Conservation (phyloP, 1,140 invertebrate genomes). For the Macrobrachium nipponense region DNA sequence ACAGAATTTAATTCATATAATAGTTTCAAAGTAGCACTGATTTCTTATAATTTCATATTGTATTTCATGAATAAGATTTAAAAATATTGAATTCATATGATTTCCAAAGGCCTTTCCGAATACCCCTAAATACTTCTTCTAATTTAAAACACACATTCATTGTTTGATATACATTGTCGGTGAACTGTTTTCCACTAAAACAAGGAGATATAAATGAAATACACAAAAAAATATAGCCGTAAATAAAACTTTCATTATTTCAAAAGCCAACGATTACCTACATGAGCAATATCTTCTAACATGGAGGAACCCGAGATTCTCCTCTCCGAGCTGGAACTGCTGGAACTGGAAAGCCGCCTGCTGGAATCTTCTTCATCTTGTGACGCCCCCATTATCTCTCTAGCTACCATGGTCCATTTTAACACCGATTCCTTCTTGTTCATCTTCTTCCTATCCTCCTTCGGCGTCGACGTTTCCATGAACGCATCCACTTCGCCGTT, state of each 20-base stretch:
- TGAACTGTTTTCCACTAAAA: not conserved
- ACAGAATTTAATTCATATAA: not conserved
- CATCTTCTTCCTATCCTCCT: not conserved
- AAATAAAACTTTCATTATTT: not conserved
- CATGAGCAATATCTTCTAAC: constrained; percentile 47
- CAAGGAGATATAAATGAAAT: not conserved
- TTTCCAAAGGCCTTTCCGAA: too few species aligned
- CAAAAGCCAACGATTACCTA: not conserved
- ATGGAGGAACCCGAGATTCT: constrained; percentile 32
- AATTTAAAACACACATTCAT: too few species aligned
- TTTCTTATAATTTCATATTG: not conserved
- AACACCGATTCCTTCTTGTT: constrained; percentile 24
- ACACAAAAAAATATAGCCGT: not conserved
- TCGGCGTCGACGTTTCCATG: not conserved
- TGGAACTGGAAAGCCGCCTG: constrained; percentile 19
- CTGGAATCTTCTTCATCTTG: not conserved
- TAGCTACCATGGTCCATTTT: constrained; percentile 34
- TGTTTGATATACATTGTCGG: too few species aligned
- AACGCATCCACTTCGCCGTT: not conserved
- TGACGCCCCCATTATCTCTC: constrained; percentile 24
- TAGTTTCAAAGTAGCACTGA: not conserved
- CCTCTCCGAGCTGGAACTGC: constrained; percentile 23
- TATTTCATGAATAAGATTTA: too few species aligned
- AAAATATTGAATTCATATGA: too few species aligned
- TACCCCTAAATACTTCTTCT: too few species aligned